Base-by-base conservation (phyloP, 2,888 invertebrate genomes). In the Agriopis marginaria region DNA sequence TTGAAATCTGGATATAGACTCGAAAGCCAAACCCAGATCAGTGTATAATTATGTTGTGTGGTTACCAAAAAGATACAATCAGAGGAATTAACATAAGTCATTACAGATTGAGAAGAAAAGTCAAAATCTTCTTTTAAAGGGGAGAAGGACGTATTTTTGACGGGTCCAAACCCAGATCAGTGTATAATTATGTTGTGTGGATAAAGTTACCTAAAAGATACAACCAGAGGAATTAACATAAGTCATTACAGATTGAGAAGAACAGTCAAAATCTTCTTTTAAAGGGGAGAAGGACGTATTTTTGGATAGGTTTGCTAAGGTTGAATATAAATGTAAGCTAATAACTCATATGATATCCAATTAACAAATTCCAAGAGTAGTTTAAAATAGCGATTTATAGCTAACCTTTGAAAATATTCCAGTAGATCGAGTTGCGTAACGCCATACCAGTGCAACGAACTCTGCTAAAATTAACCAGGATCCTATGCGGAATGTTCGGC, bases 391-490 rank as follows among this genome's bases (percentile, higher is more conserved):
- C 42, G 49, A 64, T 47, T 51, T 66, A 63, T 63, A 14, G n/a
- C 44, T 68, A 73, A 62, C 66, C 63, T 61, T 59, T 72, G 3
- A 64, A 65, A 68, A 81, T 78, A 78, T 75, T 76, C 74, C 74
- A 80, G 81, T 75, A 72, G 71, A 78, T 81, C 68, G 79, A 71
- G 84, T 90, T 89, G 84, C 89, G 88, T 81, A 88, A 90, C 82
- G 77, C 69, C 32, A 32, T 32, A 32, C 32, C 79, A 80, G 93
- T 89, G 89, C 93, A 91, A 86, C 84, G 92, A 92, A 88, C 93
- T 82, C 86, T 17, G 80, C 88, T 89, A 92, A 86, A 89, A 87
- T 88, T 90, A 90, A 81, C 82, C 67, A 85, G 81, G 82, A 81
- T 82, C 83, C 77, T 81, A 80, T 76, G 81, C 71, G 87, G 88